A percentile compares a stretch with the other conserved stretches of the same genome.
These are phyloP conservation scores for Cyphomyrus discorhynchus DNA, from an alignment of 2,113 vertebrate genomes.

Conservation along the genomic window DNA sequence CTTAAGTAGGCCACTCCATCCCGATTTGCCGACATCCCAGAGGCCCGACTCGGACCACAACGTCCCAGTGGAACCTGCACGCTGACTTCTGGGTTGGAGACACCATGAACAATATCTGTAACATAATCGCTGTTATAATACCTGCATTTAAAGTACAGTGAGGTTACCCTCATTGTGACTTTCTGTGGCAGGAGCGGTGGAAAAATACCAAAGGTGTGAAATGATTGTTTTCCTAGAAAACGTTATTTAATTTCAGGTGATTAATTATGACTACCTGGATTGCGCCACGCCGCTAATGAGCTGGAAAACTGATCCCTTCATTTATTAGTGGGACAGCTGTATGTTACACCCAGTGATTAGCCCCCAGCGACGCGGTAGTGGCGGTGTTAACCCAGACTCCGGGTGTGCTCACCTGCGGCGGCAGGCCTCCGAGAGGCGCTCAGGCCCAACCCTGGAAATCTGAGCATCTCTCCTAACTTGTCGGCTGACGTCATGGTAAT, in stretches of 20 bases:
- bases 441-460: background rate
- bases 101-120: background rate
- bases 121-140: background rate
- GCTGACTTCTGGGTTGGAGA: background rate
- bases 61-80: background rate
- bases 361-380: background rate
- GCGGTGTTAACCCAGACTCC: background rate
- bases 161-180: background rate
- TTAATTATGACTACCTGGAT: background rate
- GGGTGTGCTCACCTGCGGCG: background rate
- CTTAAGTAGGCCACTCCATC: background rate
- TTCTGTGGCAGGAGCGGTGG: background rate
- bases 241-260: background rate
- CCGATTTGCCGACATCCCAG: background rate
- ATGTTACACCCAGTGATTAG: background rate
- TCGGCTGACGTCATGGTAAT: constrained; percentile 55
- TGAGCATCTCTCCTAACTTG: constrained; percentile 8
- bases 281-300: background rate
- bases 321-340: background rate
- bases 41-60: background rate
- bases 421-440: background rate
- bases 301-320: background rate
- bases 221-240: background rate
- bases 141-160: background rate
- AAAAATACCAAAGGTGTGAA: background rate